Evolutionary conservation across 2,888 invertebrate species (phyloP).

Genomic region (Monochamus alternatus): DNA sequence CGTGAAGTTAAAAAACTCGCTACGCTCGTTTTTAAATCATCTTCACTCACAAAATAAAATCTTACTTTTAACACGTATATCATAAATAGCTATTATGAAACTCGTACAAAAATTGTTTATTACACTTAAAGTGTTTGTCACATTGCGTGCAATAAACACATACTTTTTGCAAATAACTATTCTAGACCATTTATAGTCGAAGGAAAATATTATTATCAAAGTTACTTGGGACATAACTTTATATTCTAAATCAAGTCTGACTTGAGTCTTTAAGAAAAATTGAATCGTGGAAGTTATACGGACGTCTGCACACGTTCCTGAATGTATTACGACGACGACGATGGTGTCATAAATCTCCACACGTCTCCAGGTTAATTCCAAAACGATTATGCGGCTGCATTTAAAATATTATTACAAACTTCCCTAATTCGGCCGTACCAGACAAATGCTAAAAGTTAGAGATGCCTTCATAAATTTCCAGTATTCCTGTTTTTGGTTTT

Average conservation of each 20-base stretch:
- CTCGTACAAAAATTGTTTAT: too few species aligned
- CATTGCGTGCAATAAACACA: too few species aligned
- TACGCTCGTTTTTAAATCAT: too few species aligned
- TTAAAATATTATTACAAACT: constrained; percentile 29
- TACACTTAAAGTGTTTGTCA: too few species aligned
- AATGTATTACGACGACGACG: neutral
- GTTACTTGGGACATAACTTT: neutral
- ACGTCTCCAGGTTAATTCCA: constrained; percentile 7
- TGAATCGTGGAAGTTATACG: neutral
- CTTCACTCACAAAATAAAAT: too few species aligned
- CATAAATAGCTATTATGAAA: too few species aligned
- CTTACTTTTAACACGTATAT: too few species aligned
- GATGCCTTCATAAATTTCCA: constrained; percentile 24
- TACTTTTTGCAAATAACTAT: too few species aligned
- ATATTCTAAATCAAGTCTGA: neutral
- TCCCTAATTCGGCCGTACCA: constrained; percentile 24
- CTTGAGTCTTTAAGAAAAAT: constrained; percentile 5
- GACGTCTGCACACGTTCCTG: constrained; percentile 9
- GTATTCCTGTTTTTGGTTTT: constrained; percentile 18
- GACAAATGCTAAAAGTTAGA: constrained; percentile 34
- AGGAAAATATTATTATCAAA: neutral
- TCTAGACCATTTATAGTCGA: neutral
- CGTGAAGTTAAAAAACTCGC: too few species aligned
- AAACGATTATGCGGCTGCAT: constrained; percentile 20
- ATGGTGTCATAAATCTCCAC: constrained; percentile 9